These are phyloP conservation scores for Liparis tanakae DNA, from an alignment of 2,797 vertebrate genomes.

Conservation along the genomic window DNA sequence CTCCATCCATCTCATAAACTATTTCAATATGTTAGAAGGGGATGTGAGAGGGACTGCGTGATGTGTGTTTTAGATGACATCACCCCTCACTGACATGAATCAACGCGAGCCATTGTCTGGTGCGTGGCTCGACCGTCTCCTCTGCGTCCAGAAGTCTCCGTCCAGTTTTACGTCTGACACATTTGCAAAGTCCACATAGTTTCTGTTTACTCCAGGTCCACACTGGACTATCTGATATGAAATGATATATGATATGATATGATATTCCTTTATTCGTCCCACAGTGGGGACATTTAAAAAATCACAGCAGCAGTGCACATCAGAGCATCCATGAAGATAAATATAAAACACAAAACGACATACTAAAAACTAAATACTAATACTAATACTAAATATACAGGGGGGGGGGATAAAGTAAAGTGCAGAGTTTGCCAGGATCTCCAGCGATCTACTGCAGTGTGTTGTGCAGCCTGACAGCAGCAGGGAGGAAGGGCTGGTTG, in stretches of 20 bases:
- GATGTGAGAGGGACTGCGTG: not conserved
- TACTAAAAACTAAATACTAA: too few relatives aligned
- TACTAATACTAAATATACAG: too few relatives aligned
- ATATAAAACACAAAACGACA: too few relatives aligned
- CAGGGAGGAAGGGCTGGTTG: not conserved
- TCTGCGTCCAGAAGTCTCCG: not conserved
- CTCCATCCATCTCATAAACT: not conserved
- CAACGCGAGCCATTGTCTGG: conserved; percentile 36
- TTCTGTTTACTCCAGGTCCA: not conserved
- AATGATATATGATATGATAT: too few relatives aligned
- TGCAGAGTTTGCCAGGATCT: too few relatives aligned
- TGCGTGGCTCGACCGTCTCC: conserved; percentile 6
- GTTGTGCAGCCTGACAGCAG: too few relatives aligned
- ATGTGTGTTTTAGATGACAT: conserved; percentile 32
- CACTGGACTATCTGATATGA: not conserved
- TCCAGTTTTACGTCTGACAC: not conserved
- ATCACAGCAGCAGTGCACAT: too few relatives aligned
- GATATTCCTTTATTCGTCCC: too few relatives aligned
- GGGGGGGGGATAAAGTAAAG: too few relatives aligned
- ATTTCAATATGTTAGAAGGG: not conserved
- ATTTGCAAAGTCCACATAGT: not conserved
- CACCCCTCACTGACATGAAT: conserved; percentile 24
- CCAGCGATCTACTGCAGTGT: too few relatives aligned
- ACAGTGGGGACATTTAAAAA: too few relatives aligned
- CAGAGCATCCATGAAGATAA: too few relatives aligned